Percentiles rank a stretch among this genome's conserved stretches.
phyloP scores from a whole-genome alignment of 2,797 vertebrate species.

The Balearica regulorum region DNA sequence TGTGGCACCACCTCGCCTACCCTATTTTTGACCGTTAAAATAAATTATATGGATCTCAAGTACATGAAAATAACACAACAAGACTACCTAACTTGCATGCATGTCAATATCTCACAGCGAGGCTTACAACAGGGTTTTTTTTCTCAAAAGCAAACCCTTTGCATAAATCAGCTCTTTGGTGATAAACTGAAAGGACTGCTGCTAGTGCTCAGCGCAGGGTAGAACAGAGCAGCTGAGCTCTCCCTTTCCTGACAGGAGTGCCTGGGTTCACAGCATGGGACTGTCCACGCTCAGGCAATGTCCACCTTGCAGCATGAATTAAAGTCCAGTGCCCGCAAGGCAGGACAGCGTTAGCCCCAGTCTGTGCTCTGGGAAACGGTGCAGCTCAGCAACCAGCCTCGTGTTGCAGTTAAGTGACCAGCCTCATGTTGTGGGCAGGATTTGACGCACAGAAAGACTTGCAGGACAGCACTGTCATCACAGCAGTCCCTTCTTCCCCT shows the following conservation, averaged over 20 bases:
- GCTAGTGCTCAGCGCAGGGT: neutral
- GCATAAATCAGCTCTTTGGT: neutral
- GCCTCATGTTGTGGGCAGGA: neutral
- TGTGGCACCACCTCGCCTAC: neutral
- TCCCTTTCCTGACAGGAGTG: neutral
- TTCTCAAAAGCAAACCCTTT: neutral
- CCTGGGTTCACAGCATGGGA: neutral
- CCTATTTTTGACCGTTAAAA: neutral
- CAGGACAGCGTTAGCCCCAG: neutral
- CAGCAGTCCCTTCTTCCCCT: neutral
- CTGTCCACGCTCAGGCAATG: neutral
- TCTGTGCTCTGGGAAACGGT: accelerated
- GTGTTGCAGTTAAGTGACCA: neutral
- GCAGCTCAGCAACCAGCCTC: neutral
- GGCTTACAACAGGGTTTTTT: neutral
- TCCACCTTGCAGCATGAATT: neutral
- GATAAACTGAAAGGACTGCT: neutral
- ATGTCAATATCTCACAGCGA: neutral
- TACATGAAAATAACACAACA: neutral
- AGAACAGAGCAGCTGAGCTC: neutral
- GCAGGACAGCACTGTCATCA: neutral
- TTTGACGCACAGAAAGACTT: neutral
- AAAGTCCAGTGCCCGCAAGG: neutral
- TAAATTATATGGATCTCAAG: neutral
- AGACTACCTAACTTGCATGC: neutral